Base-by-base conservation (phyloP, 2,797 vertebrate species). In the Hozukius guyotensis region DNA sequence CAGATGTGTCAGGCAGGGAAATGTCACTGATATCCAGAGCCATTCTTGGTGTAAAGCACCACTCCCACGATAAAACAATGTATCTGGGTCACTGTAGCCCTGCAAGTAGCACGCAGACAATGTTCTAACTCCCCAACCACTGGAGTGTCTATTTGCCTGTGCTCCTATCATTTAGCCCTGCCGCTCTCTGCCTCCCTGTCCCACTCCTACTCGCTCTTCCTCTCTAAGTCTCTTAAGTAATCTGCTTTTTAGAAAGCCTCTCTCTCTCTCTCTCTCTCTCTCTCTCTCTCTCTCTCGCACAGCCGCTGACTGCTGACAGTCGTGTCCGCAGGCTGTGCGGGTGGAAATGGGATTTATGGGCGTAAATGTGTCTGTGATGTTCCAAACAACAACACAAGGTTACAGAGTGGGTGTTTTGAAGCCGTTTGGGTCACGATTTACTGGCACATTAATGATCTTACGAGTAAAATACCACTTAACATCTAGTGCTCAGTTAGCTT, bases 41-140 rank as follows among this genome's bases (percentile, higher is more conserved):
- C 82, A 72, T 86, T 90, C 87, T 89, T 82, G 29, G 76, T 91
- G 86, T 90, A 59, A 85, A 90, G 89, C 87, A 69, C 78, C 86
- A 81, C 88, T 90, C 90, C 86, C 93, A 81, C 6, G 73, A 87
- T 85, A 73, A 87, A 89, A 86, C 89, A 90, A 89, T 88, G 83
- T 93, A 94, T 92, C 93, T 95, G 92, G 94, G 94, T 94, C 94
- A 94, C 73, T 74, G 75, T 85, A 72, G 86, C 75, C 87, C 77
- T 82, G 85, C 80, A 87, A 87, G 87, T 88, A 80, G 82, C 87
- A 90, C 67, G 52, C 84, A 91, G 83, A 83, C 84, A 69, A 71
- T 82, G 81, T 88, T 90, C 84, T 76, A 91, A 88, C 86, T 90
- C 89, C 83, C 86, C 57, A 72, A 71, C 81, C 81, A 56, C 83